Percentiles rank a stretch among this genome's conserved stretches.
Evolutionary conservation across 2,113 vertebrate genomes (phyloP).

Genomic region (Leptodactylus fuscus): DNA sequence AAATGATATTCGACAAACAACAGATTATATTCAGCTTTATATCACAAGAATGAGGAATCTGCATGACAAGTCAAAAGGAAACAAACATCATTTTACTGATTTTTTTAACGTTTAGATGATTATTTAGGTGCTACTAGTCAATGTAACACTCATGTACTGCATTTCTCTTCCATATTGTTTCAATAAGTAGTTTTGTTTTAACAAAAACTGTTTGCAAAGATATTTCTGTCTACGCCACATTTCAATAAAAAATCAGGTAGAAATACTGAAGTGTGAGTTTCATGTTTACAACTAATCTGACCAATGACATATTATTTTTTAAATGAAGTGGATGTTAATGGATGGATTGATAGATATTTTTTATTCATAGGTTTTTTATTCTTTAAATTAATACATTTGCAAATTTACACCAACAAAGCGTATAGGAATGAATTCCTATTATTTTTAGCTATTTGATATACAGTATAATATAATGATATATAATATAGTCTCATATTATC

Average conservation of each 20-base stretch:
- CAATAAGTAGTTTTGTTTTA: conserved; percentile 58
- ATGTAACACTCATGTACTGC: neutral
- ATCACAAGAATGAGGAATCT: neutral
- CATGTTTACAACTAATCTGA: conserved; percentile 54
- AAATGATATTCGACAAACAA: no score
- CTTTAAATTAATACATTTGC: no score
- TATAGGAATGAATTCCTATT: no score
- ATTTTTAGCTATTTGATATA: no score
- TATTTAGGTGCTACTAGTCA: neutral
- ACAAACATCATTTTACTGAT: no score
- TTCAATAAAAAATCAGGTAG: conserved; percentile 65
- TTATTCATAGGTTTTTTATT: no score
- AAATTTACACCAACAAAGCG: no score
- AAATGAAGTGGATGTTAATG: neutral
- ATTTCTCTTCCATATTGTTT: neutral
- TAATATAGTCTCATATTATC: no score
- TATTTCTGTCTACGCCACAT: conserved; percentile 58
- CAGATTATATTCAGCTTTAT: no score
- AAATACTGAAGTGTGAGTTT: conserved; percentile 62
- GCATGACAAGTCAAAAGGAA: no score
- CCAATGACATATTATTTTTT: neutral
- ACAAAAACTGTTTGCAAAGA: conserved; percentile 63
- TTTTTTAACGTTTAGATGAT: neutral
- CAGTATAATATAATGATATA: no score
- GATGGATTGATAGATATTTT: neutral